Percentiles rank a stretch among this genome's conserved stretches.
Conservation (phyloP, 2,113 vertebrate species). For the Arothron firmamentum region DNA sequence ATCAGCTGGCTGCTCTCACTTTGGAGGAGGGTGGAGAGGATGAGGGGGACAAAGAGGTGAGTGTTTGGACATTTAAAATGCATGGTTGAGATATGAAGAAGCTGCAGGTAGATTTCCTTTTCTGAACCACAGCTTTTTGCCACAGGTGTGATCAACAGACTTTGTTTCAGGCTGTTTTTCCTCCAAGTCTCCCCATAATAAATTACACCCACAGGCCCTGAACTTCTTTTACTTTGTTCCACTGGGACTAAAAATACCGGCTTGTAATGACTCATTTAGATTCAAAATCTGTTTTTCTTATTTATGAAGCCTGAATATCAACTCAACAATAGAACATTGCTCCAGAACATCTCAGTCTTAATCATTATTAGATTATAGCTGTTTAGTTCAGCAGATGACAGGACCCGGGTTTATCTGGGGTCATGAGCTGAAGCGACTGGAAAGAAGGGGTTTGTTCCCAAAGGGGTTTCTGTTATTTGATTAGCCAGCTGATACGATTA, state of each 20-base stretch:
- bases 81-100: background rate
- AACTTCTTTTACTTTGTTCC: background rate
- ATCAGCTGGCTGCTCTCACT: constrained; percentile 90
- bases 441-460: constrained; percentile 18
- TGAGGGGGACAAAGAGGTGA: constrained; percentile 87
- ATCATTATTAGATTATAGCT: too few relatives aligned
- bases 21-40: constrained; percentile 95
- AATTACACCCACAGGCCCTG: constrained; percentile 7
- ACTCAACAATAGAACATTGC: background rate
- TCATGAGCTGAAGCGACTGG: constrained; percentile 14
- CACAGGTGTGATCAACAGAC: background rate
- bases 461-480: constrained; percentile 44
- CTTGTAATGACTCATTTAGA: too few relatives aligned
- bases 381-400: background rate
- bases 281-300: too few relatives aligned
- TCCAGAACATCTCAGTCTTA: too few relatives aligned
- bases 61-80: constrained; percentile 2
- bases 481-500: constrained; percentile 55
- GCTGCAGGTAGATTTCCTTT: background rate
- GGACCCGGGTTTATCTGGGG: constrained; percentile 20
- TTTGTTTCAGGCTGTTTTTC: constrained; percentile 28
- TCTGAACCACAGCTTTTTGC: constrained; percentile 2
- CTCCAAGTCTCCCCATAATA: background rate
- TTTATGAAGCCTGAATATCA: background rate
- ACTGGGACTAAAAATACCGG: background rate